A percentile compares a stretch with the other conserved stretches of the same genome.
Evolutionary conservation across 2,113 vertebrate genomes (phyloP).

Genomic region (Plecotus auritus): DNA sequence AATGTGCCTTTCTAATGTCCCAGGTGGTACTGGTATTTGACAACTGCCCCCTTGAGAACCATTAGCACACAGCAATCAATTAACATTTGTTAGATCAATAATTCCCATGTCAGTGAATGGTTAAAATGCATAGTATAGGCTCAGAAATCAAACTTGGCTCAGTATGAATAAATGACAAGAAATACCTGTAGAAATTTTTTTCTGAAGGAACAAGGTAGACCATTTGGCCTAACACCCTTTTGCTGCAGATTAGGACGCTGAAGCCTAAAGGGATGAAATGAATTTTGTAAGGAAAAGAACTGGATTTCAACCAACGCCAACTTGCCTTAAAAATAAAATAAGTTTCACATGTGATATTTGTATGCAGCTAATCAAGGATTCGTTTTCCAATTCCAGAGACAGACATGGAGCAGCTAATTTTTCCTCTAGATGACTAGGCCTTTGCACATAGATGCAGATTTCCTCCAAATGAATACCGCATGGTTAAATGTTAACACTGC

Average conservation of each 20-base stretch:
- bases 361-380: background rate
- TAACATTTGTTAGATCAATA: background rate
- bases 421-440: background rate
- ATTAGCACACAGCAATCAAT: background rate
- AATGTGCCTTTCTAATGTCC: background rate
- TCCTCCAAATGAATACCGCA: background rate
- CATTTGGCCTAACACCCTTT: background rate
- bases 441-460: background rate
- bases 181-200: background rate
- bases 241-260: background rate
- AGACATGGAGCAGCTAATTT: background rate
- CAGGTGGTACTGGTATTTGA: background rate
- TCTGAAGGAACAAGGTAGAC: background rate
- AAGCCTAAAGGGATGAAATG: background rate
- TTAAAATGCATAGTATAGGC: background rate
- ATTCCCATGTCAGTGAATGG: background rate
- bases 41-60: background rate
- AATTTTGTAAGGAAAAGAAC: background rate
- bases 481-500: background rate
- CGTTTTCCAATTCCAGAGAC: background rate
- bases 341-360: background rate
- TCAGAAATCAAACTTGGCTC: background rate
- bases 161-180: background rate
- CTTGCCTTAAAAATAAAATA: conserved; percentile 23
- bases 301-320: background rate